A percentile compares a stretch with the other conserved stretches of the same genome.
Conservation (phyloP, 1,140 invertebrate genomes). For the Cydia splendana region DNA sequence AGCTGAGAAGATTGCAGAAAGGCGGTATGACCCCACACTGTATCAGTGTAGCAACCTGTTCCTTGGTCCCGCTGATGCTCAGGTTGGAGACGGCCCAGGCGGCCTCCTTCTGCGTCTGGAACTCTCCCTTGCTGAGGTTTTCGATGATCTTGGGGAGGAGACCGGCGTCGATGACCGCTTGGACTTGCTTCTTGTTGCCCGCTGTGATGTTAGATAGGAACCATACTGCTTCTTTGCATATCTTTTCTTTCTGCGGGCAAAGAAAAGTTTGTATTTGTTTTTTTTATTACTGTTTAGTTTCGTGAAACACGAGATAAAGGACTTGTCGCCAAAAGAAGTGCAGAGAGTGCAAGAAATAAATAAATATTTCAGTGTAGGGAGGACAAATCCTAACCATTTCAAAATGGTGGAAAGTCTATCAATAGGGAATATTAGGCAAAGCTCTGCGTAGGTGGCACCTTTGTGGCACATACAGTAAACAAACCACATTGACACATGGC, state of each 20-base stretch:
- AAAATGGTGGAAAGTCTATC: neutral
- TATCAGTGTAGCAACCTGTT: slow-evolving; percentile 94
- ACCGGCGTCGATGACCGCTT: slow-evolving; percentile 97
- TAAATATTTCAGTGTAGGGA: too few relatives aligned
- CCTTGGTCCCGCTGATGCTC: slow-evolving; percentile 96
- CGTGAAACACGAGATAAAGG: neutral
- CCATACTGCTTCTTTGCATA: slow-evolving; percentile 98
- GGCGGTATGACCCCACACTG: slow-evolving; percentile 93
- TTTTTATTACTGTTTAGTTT: neutral
- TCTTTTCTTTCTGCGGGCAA: slow-evolving; percentile 82
- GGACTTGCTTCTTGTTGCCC: slow-evolving; percentile 97
- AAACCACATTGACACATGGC: too few relatives aligned
- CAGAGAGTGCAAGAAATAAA: neutral
- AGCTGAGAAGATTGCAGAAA: slow-evolving; percentile 93
- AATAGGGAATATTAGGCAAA: too few relatives aligned
- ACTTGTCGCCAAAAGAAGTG: too few relatives aligned
- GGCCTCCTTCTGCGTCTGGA: slow-evolving; percentile 99
- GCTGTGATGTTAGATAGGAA: slow-evolving; percentile 99
- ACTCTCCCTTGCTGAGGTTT: slow-evolving; percentile 96
- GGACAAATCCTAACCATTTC: neutral
- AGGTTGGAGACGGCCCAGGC: slow-evolving; percentile 99
- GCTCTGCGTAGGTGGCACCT: too few relatives aligned
- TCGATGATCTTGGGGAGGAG: slow-evolving; percentile 97
- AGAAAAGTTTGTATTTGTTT: neutral
- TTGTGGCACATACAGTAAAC: too few relatives aligned